Percentiles rank a stretch among this genome's conserved stretches.
Evolutionary conservation across 2,113 vertebrate genomes (phyloP).

Genomic region (Erinaceus europaeus): DNA sequence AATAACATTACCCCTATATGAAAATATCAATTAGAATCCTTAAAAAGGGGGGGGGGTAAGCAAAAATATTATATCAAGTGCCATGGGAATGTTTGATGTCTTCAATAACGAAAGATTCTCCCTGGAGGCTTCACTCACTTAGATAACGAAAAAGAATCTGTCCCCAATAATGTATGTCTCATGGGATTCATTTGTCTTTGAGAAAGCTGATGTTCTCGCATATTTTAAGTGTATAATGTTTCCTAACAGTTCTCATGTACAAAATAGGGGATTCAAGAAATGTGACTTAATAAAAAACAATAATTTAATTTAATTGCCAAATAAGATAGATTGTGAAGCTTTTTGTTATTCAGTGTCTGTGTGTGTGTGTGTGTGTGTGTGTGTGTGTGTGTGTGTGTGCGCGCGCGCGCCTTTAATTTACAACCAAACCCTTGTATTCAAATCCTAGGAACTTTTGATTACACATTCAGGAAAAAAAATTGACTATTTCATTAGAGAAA

Average conservation of each 20-base stretch:
- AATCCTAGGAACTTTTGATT: background rate
- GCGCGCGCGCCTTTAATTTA: no score
- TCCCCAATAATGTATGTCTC: slow-evolving; percentile 48
- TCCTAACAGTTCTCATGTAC: background rate
- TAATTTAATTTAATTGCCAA: background rate
- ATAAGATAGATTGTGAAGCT: background rate
- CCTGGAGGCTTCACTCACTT: slow-evolving; percentile 51
- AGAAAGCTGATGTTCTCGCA: background rate
- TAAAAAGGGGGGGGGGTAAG: slow-evolving; percentile 68
- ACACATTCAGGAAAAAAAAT: background rate
- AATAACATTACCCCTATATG: background rate
- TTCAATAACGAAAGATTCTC: slow-evolving; percentile 38
- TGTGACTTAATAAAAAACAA: background rate
- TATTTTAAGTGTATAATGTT: background rate
- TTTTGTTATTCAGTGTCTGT: background rate
- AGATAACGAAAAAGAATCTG: background rate
- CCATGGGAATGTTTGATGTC: slow-evolving; percentile 59
- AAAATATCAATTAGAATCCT: slow-evolving; percentile 62
- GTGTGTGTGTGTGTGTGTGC: no score
- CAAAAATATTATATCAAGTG: slow-evolving; percentile 37
- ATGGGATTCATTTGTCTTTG: slow-evolving; percentile 61
- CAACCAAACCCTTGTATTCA: background rate
- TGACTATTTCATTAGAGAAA: no score
- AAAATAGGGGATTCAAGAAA: background rate
- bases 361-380: no score